Percentiles rank a stretch among this genome's conserved stretches.
Conservation (phyloP, 2,113 vertebrate species). For the Dasyornis broadbenti region DNA sequence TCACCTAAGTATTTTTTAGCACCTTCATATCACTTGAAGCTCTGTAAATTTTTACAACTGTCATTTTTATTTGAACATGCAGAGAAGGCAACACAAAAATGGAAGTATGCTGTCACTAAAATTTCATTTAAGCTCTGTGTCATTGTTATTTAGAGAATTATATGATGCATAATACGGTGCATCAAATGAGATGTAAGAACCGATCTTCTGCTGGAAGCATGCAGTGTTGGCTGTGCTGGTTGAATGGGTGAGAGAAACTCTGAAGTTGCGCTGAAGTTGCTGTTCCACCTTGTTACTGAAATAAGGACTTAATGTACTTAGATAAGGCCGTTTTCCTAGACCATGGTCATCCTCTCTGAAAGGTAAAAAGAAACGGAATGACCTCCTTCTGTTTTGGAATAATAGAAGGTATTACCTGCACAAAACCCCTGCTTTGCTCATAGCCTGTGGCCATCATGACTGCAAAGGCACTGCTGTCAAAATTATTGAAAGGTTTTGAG, state of each 20-base stretch:
- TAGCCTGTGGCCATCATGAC: neutral
- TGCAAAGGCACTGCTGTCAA: neutral
- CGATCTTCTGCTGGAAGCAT: neutral
- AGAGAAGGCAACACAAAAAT: neutral
- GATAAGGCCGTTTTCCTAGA: neutral
- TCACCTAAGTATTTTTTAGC: neutral
- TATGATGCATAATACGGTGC: rapidly evolving
- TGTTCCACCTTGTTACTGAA: neutral
- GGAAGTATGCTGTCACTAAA: neutral
- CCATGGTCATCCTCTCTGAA: neutral
- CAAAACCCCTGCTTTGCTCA: neutral
- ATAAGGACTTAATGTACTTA: neutral
- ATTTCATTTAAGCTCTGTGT: neutral
- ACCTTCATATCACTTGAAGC: neutral
- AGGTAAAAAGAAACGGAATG: neutral
- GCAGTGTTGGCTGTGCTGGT: neutral
- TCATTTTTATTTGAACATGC: neutral
- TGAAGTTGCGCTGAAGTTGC: neutral
- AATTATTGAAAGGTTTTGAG: neutral
- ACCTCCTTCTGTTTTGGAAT: neutral
- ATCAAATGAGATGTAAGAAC: neutral
- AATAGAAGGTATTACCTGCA: neutral
- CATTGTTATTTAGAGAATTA: neutral
- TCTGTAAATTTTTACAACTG: neutral
- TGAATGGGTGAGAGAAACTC: neutral